A percentile compares a stretch with the other conserved stretches of the same genome.
These are phyloP conservation scores for Rhinatrema bivittatum DNA, from an alignment of 2,797 vertebrate species.

Conservation along the genomic window DNA sequence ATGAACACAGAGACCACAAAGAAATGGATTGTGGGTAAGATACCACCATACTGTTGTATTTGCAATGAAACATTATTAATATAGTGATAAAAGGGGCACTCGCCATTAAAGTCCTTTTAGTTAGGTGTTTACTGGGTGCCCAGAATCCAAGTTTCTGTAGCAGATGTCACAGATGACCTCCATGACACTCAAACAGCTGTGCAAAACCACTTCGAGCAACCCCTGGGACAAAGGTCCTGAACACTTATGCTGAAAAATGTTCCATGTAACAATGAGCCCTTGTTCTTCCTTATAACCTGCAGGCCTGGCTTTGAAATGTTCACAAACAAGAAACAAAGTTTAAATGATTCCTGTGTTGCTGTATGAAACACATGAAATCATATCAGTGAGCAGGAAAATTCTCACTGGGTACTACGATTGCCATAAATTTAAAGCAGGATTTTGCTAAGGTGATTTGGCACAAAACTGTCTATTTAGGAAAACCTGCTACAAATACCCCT, in stretches of 20 bases:
- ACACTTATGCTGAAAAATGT: conserved; percentile 29
- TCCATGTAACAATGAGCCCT: conserved; percentile 31
- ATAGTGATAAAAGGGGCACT: neutral
- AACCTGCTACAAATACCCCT: conserved; percentile 35
- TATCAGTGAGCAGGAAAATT: conserved; percentile 2
- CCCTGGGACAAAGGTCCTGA: conserved; percentile 39
- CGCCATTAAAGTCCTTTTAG: neutral
- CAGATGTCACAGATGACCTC: conserved; percentile 49
- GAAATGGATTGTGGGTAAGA: neutral
- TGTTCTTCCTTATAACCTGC: conserved; percentile 11
- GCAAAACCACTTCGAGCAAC: conserved; percentile 32
- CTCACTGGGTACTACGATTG: conserved; percentile 9
- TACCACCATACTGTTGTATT: conserved; percentile 3
- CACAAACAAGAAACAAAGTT: conserved; percentile 2
- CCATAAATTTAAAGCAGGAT: conserved; percentile 20
- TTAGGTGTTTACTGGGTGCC: neutral
- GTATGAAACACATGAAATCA: conserved; percentile 3
- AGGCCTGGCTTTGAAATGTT: conserved; percentile 4
- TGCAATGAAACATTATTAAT: conserved; percentile 1
- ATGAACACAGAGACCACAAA: conserved; percentile 1
- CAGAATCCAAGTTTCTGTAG: conserved; percentile 28
- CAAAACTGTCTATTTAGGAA: conserved; percentile 33
- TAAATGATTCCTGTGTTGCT: conserved; percentile 8
- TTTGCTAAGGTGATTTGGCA: conserved; percentile 33
- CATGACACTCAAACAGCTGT: conserved; percentile 39